Conservation (phyloP, 1,140 invertebrate species). For the Spodoptera litura region DNA sequence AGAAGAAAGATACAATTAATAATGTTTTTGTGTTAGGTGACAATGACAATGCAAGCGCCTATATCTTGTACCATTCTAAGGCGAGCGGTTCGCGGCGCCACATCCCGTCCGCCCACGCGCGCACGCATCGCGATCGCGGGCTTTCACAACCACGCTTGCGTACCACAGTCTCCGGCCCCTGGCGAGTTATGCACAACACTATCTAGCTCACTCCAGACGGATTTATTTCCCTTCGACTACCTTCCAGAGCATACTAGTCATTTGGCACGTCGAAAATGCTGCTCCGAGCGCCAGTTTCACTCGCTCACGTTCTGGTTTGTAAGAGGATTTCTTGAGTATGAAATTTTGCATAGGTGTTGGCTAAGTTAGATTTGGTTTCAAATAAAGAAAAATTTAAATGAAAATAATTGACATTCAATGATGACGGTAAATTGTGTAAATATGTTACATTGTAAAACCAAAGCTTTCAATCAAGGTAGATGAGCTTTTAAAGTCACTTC, state of each 20-base stretch:
- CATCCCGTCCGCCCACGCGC: conserved; percentile 78
- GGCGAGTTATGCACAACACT: conserved; percentile 41
- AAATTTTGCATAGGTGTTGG: neutral
- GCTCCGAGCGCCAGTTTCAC: neutral
- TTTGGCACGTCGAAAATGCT: conserved; percentile 31
- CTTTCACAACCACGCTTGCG: conserved; percentile 73
- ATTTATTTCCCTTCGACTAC: conserved; percentile 39
- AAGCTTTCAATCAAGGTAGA: conserved; percentile 1
- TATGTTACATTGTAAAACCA: neutral
- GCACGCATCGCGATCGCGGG: conserved; percentile 77
- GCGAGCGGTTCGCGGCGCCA: conserved; percentile 67
- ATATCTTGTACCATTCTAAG: conserved; percentile 54
- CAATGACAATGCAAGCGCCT: conserved; percentile 37
- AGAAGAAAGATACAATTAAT: too few relatives aligned
- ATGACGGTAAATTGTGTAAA: too few relatives aligned
- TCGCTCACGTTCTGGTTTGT: neutral
- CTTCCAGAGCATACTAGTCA: conserved; percentile 22
- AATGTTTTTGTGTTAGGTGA: neutral
- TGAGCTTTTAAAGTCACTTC: neutral
- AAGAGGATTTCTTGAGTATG: neutral
- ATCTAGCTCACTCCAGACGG: conserved; percentile 25
- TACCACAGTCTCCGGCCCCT: conserved; percentile 22
- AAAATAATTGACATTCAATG: neutral
- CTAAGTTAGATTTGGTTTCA: neutral
- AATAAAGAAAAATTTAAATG: neutral